Percentiles rank a stretch among this genome's conserved stretches.
These are phyloP conservation scores for Periparus ater DNA, from an alignment of 2,797 vertebrate genomes.

Conservation along the genomic window DNA sequence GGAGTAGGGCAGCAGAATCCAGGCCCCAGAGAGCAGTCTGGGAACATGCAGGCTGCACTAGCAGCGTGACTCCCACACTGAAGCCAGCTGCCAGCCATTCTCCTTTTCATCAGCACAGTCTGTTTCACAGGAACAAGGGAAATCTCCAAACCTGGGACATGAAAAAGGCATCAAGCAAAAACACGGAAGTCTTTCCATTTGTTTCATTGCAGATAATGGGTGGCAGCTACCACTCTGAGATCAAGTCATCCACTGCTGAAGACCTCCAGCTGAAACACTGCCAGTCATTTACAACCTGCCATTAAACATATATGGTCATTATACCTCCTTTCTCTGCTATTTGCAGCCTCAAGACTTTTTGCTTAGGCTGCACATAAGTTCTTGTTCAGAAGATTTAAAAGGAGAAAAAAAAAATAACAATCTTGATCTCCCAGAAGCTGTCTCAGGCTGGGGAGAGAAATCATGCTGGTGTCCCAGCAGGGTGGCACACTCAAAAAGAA, in stretches of 20 bases:
- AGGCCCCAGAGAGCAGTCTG: not conserved
- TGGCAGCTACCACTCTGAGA: conserved; percentile 5
- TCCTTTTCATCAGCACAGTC: conserved; percentile 13
- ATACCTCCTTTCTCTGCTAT: not conserved
- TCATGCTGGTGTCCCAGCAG: not conserved
- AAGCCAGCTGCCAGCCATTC: not conserved
- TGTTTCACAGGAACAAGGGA: not conserved
- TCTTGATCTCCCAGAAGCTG: not conserved
- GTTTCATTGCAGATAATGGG: conserved; percentile 29
- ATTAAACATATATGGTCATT: conserved; percentile 19
- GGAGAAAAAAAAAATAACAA: not conserved
- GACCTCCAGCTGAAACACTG: conserved; percentile 38
- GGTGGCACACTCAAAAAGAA: not conserved
- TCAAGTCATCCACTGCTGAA: conserved; percentile 33
- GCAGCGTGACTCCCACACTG: not conserved
- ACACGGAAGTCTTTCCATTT: conserved; percentile 20
- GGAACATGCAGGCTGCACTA: not conserved
- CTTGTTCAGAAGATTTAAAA: conserved; percentile 28
- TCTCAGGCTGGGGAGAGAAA: not conserved
- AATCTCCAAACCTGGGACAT: not conserved
- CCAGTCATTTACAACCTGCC: not conserved
- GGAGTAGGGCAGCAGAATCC: not conserved
- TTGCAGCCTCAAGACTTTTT: conserved; percentile 37
- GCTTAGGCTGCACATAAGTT: conserved; percentile 49
- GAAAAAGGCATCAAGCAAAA: conserved; percentile 37